Evolutionary conservation across 2,888 invertebrate species (phyloP).

Genomic region (Acrocyrtus sp.): DNA sequence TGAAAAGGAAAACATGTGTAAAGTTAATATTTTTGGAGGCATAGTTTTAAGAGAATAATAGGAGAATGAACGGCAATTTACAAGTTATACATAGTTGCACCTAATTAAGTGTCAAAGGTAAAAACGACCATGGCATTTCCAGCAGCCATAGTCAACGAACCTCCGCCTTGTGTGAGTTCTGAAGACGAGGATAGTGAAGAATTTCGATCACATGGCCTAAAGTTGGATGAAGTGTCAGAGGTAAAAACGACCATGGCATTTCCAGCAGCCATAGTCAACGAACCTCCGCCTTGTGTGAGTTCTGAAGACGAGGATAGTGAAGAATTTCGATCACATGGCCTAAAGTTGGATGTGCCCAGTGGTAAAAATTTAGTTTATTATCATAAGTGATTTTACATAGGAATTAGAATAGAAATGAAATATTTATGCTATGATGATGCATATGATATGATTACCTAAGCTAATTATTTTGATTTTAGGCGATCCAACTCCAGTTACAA

Average conservation of each 20-base stretch:
- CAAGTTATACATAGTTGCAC: too few relatives aligned
- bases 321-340: constrained; percentile 53
- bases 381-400: too few relatives aligned
- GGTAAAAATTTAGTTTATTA: constrained; percentile 31
- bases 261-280: constrained; percentile 59
- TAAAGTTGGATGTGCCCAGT: constrained; percentile 55
- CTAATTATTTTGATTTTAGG: constrained; percentile 25
- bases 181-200: constrained; percentile 61
- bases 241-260: constrained; percentile 40
- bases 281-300: constrained; percentile 54
- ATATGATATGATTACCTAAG: too few relatives aligned
- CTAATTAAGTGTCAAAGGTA: too few relatives aligned
- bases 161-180: constrained; percentile 53
- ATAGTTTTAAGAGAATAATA: too few relatives aligned
- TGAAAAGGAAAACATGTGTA: too few relatives aligned
- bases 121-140: constrained; percentile 52
- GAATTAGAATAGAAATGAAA: neutral
- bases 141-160: constrained; percentile 59
- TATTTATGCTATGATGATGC: too few relatives aligned
- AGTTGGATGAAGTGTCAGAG: constrained; percentile 51
- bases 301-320: constrained; percentile 60
- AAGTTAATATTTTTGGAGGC: too few relatives aligned
- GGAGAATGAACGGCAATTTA: too few relatives aligned
- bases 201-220: constrained; percentile 50
- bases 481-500: constrained; percentile 52